Base-by-base conservation (phyloP, 2,113 vertebrate genomes). In the Abramis brama region DNA sequence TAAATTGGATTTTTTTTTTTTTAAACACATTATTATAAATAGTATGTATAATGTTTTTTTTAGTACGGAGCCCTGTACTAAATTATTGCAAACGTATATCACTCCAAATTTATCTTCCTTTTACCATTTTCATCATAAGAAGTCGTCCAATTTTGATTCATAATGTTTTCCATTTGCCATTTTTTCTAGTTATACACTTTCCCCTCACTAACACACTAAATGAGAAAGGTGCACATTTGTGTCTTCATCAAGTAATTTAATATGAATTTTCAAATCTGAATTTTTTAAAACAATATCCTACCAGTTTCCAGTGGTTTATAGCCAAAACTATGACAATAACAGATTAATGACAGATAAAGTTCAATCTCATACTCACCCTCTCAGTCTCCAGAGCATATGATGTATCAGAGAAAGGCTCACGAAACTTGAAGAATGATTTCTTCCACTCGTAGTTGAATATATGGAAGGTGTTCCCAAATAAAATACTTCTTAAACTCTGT, bases 361-460 rank as follows among this genome's bases (percentile, higher is more conserved):
- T 23, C 5, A 39, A 7, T 11, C 7, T 47, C 25, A 36, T 36
- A 0, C 87, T 93, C 90, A 97, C 97, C 93, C 93, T 88, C 77
- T 92, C 95, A 0, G 93, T 87, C 88, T 96, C 87, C 92, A 98
- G 79, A 0, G 95, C 92, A 0, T 95, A 98, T 12, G 95, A 92
- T 45, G 96, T 85, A 0, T 92, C 91, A 0, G 96, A 95, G 91
- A 79, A 82, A 0, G 96, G 91, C 9, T 92, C 89, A 0, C 91
- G 93, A 77, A 97, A 97, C 77, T 90, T 92, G 90, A 98, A 97
- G 80, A 52, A 71, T 0, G 96, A 93, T 78, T 87, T 94, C 88
- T 92, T 93, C 96, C 96, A 98, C 79, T 96, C 93, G 0, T 88
- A 85, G 93, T 89, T 94, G 76, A 98, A 97, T 74, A 91, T 3